These are phyloP conservation scores for Onychorhynchus coronatus DNA, from an alignment of 2,113 vertebrate species.

Conservation along the genomic window DNA sequence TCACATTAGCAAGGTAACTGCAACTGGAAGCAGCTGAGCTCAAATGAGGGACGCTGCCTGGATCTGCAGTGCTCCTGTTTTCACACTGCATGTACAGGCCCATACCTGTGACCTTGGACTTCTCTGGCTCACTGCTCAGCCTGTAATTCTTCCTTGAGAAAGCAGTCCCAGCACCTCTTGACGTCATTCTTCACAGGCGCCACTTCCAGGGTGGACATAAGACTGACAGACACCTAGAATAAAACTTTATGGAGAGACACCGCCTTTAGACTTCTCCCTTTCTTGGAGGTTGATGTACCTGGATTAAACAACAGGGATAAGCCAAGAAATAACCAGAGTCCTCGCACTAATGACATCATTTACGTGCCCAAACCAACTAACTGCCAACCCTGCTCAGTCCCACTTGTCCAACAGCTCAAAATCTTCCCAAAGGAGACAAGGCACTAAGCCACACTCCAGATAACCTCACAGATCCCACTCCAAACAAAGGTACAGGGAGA, in stretches of 20 bases:
- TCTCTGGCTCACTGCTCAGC: slow-evolving; percentile 86
- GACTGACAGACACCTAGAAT: not conserved
- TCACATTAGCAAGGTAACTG: not conserved
- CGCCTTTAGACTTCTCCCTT: not conserved
- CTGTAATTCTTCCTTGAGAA: slow-evolving; percentile 87
- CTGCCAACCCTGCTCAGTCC: not conserved
- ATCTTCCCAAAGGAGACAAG: not conserved
- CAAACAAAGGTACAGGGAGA: not conserved
- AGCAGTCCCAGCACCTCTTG: slow-evolving; percentile 82
- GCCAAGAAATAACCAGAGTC: not conserved
- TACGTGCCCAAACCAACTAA: not conserved
- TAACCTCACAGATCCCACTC: not conserved
- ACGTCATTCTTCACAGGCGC: slow-evolving; percentile 82
- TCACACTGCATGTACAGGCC: not conserved
- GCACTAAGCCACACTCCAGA: not conserved
- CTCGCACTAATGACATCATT: not conserved
- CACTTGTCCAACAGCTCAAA: not conserved
- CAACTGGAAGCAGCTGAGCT: not conserved
- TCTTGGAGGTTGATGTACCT: not conserved
- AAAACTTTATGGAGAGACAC: not conserved
- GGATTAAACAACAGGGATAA: slow-evolving; percentile 23
- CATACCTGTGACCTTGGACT: slow-evolving; percentile 86
- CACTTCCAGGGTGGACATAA: not conserved
- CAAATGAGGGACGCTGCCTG: not conserved
- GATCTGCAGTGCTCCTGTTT: not conserved